These are phyloP conservation scores for Phyllostomus hastatus DNA, from an alignment of 2,113 vertebrate species.

Conservation along the genomic window DNA sequence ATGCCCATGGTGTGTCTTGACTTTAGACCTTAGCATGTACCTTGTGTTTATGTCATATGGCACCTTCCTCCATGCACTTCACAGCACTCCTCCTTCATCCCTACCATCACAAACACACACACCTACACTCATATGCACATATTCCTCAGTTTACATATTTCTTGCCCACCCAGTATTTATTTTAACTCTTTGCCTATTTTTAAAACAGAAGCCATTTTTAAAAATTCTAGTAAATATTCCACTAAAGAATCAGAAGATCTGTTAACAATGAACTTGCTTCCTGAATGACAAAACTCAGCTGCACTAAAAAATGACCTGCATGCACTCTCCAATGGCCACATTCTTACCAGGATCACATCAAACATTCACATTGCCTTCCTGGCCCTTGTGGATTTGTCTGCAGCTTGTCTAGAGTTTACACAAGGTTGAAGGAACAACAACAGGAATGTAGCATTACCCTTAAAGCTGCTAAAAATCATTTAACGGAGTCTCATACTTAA, in stretches of 20 bases:
- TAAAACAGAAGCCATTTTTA: not conserved
- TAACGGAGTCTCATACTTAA: not conserved
- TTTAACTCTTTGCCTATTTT: not conserved
- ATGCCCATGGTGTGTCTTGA: fast-evolving
- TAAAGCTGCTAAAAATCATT: not conserved
- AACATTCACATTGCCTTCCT: not conserved
- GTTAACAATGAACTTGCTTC: not conserved
- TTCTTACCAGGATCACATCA: not conserved
- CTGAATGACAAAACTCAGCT: not conserved
- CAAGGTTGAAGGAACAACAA: not conserved
- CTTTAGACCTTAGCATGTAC: not conserved
- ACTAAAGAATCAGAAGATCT: not conserved
- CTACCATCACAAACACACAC: not conserved
- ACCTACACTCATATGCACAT: not conserved
- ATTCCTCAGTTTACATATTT: not conserved
- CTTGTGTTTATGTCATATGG: not conserved
- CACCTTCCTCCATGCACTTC: fast-evolving
- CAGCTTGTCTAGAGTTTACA: not conserved
- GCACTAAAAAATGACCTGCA: too few relatives aligned
- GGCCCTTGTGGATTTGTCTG: not conserved
- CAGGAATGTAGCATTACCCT: not conserved
- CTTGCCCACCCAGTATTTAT: not conserved
- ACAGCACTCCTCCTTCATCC: too few relatives aligned
- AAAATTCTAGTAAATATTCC: not conserved
- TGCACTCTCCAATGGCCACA: fast-evolving